Percentiles rank a stretch among this genome's conserved stretches.
phyloP scores from a whole-genome alignment of 2,797 vertebrate species.

The Glyptemys insculpta region DNA sequence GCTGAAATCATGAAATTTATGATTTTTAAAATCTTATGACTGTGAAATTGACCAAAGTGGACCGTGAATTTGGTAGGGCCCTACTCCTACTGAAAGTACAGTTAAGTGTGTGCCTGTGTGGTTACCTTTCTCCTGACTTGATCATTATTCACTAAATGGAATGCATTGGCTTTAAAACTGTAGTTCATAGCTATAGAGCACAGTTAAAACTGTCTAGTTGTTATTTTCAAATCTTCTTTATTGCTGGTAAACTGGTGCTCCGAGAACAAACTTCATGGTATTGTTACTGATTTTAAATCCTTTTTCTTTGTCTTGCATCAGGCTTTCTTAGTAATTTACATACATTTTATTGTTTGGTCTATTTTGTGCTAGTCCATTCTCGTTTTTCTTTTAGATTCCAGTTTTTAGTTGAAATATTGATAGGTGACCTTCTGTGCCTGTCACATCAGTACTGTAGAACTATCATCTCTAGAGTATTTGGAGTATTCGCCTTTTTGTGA shows the following conservation, averaged over 20 bases:
- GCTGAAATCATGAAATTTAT: too few relatives aligned
- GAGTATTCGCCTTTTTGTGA: background rate
- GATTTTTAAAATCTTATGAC: too few relatives aligned
- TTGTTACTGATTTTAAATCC: background rate
- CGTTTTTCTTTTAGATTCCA: background rate
- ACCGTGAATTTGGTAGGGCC: too few relatives aligned
- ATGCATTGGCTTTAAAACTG: fast-evolving
- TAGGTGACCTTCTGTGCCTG: background rate
- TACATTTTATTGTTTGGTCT: background rate
- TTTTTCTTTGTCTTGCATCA: background rate
- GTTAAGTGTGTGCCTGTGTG: background rate
- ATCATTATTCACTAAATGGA: fast-evolving
- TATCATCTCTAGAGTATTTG: background rate
- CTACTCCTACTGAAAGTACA: background rate
- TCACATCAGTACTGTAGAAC: background rate
- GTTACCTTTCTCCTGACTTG: background rate
- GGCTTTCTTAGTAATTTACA: background rate
- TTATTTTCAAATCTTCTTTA: background rate
- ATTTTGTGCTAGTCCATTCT: background rate
- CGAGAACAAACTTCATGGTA: background rate
- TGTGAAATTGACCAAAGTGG: too few relatives aligned
- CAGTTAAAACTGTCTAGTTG: fast-evolving
- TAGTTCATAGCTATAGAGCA: background rate
- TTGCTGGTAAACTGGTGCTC: background rate
- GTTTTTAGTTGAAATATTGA: background rate